A percentile compares a stretch with the other conserved stretches of the same genome.
phyloP scores from a whole-genome alignment of 2,797 vertebrate genomes.

The Cossypha dichroa region DNA sequence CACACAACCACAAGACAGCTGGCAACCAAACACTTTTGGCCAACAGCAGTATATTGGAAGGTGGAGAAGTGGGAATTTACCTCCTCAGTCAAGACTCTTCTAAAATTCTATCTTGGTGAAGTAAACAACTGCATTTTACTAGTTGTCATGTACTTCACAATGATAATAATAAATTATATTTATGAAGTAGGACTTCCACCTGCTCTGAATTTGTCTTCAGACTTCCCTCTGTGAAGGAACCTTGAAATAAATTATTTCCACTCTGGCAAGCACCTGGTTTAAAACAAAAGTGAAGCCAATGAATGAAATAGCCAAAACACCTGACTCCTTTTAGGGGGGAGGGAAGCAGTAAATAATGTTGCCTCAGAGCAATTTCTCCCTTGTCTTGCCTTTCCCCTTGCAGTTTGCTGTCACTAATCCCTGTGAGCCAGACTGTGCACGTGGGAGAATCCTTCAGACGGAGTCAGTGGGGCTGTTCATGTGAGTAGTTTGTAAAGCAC shows the following conservation, averaged over 20 bases:
- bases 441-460: not conserved
- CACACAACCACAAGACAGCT: not conserved
- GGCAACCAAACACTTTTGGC: not conserved
- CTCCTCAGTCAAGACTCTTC: not conserved
- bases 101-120: not conserved
- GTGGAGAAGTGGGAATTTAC: not conserved
- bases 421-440: not conserved
- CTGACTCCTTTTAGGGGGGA: not conserved
- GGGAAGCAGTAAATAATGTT: not conserved
- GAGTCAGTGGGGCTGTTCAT: not conserved
- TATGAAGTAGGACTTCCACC: not conserved
- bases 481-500: slow-evolving; percentile 8
- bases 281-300: not conserved
- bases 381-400: not conserved
- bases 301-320: not conserved
- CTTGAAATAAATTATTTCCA: not conserved
- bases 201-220: not conserved
- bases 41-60: not conserved
- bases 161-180: not conserved
- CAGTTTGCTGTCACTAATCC: slow-evolving; percentile 13
- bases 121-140: not conserved
- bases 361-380: slow-evolving; percentile 5
- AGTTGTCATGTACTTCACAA: not conserved
- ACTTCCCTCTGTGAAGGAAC: not conserved
- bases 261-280: not conserved